Evolutionary conservation across 1,140 invertebrate genomes (phyloP).

Genomic region (Acyrthosiphon pisum): DNA sequence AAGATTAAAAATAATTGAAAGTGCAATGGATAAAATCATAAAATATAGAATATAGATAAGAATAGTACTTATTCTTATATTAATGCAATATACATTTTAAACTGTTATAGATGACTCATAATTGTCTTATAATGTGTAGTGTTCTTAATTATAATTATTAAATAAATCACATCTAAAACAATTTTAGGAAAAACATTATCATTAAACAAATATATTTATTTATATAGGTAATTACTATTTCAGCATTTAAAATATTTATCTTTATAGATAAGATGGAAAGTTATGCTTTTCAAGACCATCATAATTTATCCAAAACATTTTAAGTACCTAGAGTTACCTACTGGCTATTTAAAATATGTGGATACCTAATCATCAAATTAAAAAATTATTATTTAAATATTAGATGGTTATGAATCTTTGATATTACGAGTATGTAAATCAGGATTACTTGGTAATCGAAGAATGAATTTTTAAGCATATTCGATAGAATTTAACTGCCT

Average conservation of each 20-base stretch:
- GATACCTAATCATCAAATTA: too few species aligned
- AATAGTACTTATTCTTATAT: not conserved
- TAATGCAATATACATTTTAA: too few species aligned
- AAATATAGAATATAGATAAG: not conserved
- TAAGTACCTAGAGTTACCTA: not conserved
- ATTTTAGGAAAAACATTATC: not conserved
- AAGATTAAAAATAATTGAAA: not conserved
- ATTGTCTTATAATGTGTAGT: too few species aligned
- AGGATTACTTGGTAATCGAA: not conserved
- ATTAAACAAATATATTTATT: not conserved
- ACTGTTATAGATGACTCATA: too few species aligned
- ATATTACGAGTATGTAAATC: too few species aligned
- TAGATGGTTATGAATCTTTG: too few species aligned
- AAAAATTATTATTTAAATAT: too few species aligned
- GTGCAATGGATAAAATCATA: not conserved
- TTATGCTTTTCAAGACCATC: not conserved
- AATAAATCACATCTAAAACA: not conserved
- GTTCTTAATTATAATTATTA: not conserved
- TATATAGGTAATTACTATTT: not conserved
- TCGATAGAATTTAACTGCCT: not conserved
- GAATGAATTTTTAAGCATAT: not conserved
- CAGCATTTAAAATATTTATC: not conserved
- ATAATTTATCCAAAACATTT: not conserved
- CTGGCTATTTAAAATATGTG: not conserved
- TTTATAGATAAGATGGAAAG: not conserved